These are phyloP conservation scores for Girardinichthys multiradiatus DNA, from an alignment of 2,113 vertebrate species.

Conservation along the genomic window DNA sequence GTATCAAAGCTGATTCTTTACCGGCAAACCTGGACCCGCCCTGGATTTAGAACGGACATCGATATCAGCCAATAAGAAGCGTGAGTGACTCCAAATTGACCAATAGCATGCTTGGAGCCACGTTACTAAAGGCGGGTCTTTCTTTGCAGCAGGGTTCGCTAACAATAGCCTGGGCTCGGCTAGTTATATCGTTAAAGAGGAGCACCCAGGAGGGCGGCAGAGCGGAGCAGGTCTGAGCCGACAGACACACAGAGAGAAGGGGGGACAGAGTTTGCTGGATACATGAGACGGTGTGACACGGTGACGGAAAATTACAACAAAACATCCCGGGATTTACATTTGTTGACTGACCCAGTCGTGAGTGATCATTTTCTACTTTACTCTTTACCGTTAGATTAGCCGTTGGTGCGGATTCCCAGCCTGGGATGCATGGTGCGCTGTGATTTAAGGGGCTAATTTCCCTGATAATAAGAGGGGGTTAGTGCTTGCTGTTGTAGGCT, in stretches of 20 bases:
- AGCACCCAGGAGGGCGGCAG: conserved; percentile 38
- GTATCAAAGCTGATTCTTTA: conserved; percentile 17
- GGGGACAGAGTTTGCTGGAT: conserved; percentile 29
- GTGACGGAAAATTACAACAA: conserved; percentile 27
- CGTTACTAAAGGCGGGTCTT: conserved; percentile 59
- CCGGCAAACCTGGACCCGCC: conserved; percentile 30
- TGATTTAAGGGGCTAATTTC: conserved; percentile 27
- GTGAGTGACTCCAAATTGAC: not conserved
- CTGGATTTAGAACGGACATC: conserved; percentile 34
- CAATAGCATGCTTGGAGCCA: conserved; percentile 44
- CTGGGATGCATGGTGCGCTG: conserved; percentile 29
- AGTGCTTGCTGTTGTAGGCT: conserved; percentile 34
- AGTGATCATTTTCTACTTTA: conserved; percentile 40
- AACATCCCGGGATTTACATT: conserved; percentile 24
- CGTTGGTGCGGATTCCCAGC: conserved; percentile 9
- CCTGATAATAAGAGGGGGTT: conserved; percentile 37
- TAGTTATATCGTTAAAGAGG: conserved; percentile 62
- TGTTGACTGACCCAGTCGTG: conserved; percentile 39
- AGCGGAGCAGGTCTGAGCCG: conserved; percentile 25
- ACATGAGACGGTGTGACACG: conserved; percentile 46
- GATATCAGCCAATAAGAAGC: conserved; percentile 45
- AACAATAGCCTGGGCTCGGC: conserved; percentile 76
- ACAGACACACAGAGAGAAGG: not conserved
- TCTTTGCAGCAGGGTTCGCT: conserved; percentile 67
- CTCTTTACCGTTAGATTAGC: not conserved